Evolutionary conservation across 2,888 invertebrate species (phyloP), one percentile per base, ranked within the genome.

Genomic region (Archips crataeganus): DNA sequence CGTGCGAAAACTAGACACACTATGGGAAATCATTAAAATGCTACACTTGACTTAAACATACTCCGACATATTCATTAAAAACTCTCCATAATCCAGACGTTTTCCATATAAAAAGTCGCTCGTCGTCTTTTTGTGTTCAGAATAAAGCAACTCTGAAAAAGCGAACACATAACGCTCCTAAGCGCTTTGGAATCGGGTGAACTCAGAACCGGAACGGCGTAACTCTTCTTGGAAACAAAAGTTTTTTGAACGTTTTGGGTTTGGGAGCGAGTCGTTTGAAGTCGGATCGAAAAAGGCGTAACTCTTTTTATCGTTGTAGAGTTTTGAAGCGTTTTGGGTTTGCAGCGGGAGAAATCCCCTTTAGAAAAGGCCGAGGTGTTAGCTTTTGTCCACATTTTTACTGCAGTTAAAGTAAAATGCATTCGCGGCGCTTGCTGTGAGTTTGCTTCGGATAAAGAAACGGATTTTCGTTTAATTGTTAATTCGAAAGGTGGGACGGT

Each of bases 131-230:
- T 71, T 71, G 65, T 60, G 36, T 71, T 71, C 49, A 49, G 71
- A 71, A 65, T 71, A 71, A 65, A 71, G 71, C 42, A 51, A 66
- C 60, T 71, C 65, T 71, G 71, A 71, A 71, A 71, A 71, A 66
- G 71, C 42, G 49, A 66, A 71, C 71, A 60, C 42, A 71, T 66
- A 71, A 71, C 71, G 71, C 65, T 39, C 51, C 64, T 65, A 49
- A 71, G 71, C 71, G 71, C 71, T 66, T 71, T 60, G 39, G 71
- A 59, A 57, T 59, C 63, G 47, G 13, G 10, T 11, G 23, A 15
- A 11, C 42, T 6, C 32, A 15, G 36, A 60, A 49, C n/a, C 11
- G n/a, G 66, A 66, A 71, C 10, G 60, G 23, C 57, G 11, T 32
- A 61, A 60, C 13, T 42, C 70, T 15, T 49, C 5, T 42, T 65